Evolutionary conservation across 2,113 vertebrate genomes (phyloP).

Genomic region (Xiphias gladius): DNA sequence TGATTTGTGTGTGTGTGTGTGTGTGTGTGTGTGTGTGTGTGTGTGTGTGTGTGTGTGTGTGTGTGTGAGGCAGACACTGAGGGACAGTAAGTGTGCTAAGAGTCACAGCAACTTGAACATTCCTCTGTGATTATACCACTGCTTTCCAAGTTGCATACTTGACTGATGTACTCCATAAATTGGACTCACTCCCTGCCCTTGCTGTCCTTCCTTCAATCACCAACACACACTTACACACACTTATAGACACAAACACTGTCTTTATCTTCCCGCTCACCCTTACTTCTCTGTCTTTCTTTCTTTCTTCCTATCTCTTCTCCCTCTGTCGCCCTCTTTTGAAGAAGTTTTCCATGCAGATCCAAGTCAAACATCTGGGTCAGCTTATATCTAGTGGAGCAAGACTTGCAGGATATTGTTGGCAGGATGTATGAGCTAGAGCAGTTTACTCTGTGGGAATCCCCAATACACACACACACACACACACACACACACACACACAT

Average conservation of each 20-base stretch:
- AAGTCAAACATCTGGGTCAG: slow-evolving; percentile 83
- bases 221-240: slow-evolving; percentile 31
- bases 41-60: slow-evolving; percentile 50
- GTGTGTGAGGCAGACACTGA: slow-evolving; percentile 15
- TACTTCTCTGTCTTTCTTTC: neutral
- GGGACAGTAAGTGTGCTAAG: slow-evolving; percentile 56
- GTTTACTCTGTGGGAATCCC: slow-evolving; percentile 82
- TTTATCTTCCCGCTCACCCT: slow-evolving; percentile 31
- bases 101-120: slow-evolving; percentile 72
- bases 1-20: slow-evolving; percentile 35
- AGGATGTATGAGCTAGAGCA: slow-evolving; percentile 80
- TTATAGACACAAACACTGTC: slow-evolving; percentile 5
- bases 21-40: slow-evolving; percentile 49
- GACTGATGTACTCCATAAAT: slow-evolving; percentile 69
- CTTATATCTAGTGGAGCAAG: slow-evolving; percentile 80
- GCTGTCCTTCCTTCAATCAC: slow-evolving; percentile 54
- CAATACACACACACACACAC: slow-evolving; percentile 71
- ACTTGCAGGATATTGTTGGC: slow-evolving; percentile 85
- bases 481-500: slow-evolving; percentile 33
- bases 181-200: slow-evolving; percentile 51
- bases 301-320: neutral
- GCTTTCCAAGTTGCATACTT: slow-evolving; percentile 73
- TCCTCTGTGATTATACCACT: slow-evolving; percentile 78
- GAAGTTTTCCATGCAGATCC: slow-evolving; percentile 72
- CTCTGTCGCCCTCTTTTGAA: slow-evolving; percentile 63